Conservation (phyloP, 2,113 vertebrate genomes). For the Eretmochelys imbricata region DNA sequence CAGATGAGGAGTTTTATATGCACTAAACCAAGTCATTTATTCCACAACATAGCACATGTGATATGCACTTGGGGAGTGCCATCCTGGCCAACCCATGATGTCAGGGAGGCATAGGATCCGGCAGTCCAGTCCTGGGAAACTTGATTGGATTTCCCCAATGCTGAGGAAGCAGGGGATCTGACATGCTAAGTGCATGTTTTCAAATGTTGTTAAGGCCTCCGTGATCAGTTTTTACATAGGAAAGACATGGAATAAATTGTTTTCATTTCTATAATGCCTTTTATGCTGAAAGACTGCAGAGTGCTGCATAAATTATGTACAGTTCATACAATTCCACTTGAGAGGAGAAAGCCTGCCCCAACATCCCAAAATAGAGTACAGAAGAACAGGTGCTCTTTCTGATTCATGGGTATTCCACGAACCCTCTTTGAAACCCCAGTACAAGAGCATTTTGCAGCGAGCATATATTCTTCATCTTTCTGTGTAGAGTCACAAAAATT, state of each 20-base stretch:
- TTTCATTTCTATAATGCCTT: background rate
- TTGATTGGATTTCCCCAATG: background rate
- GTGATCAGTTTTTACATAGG: background rate
- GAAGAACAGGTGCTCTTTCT: background rate
- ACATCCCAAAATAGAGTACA: accelerated
- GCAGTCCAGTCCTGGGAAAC: background rate
- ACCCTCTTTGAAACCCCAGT: background rate
- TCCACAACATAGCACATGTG: background rate
- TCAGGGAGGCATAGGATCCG: background rate
- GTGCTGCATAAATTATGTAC: background rate
- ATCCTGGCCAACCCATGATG: accelerated
- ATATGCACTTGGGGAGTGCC: background rate
- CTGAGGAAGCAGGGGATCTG: background rate
- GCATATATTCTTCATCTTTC: background rate
- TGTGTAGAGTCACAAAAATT: background rate
- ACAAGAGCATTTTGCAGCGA: accelerated
- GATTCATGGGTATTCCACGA: background rate
- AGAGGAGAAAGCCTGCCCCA: background rate
- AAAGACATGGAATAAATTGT: too few relatives aligned
- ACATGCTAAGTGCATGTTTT: background rate
- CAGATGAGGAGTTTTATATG: background rate
- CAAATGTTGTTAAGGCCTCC: background rate
- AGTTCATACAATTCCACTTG: accelerated
- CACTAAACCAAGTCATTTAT: background rate
- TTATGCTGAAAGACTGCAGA: background rate